Evolutionary conservation across 2,113 vertebrate species (phyloP).

Genomic region (Embiotoca jacksoni): DNA sequence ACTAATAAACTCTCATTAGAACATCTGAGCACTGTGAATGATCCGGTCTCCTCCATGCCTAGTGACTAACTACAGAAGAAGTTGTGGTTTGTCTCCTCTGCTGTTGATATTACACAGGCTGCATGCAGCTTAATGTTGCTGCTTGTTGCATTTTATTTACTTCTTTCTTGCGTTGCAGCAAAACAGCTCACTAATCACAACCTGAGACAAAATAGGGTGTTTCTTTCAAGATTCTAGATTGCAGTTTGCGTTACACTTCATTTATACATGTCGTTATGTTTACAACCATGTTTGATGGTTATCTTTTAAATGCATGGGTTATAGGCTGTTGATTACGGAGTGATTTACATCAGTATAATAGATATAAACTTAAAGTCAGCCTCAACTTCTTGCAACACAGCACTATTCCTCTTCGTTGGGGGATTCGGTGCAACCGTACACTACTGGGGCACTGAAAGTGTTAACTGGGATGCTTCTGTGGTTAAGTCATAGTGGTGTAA

Average conservation of each 20-base stretch:
- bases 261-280: no score
- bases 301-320: background rate
- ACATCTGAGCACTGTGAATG: constrained; percentile 18
- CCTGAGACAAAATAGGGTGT: background rate
- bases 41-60: constrained; percentile 12
- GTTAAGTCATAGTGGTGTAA: constrained; percentile 75
- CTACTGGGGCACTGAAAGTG: constrained; percentile 49
- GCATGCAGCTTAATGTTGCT: background rate
- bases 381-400: background rate
- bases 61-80: constrained; percentile 11
- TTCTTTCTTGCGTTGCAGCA: background rate
- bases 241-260: no score
- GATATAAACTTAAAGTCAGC: background rate
- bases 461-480: constrained; percentile 66
- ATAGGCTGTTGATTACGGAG: background rate
- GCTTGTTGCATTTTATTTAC: background rate
- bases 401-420: constrained; percentile 15
- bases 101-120: background rate
- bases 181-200: background rate
- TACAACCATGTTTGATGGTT: no score
- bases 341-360: background rate
- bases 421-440: constrained; percentile 57
- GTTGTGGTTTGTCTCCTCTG: constrained; percentile 1
- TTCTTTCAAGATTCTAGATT: background rate
- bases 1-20: constrained; percentile 22